These are phyloP conservation scores for Mobula birostris DNA, from an alignment of 2,113 vertebrate species.

Conservation along the genomic window DNA sequence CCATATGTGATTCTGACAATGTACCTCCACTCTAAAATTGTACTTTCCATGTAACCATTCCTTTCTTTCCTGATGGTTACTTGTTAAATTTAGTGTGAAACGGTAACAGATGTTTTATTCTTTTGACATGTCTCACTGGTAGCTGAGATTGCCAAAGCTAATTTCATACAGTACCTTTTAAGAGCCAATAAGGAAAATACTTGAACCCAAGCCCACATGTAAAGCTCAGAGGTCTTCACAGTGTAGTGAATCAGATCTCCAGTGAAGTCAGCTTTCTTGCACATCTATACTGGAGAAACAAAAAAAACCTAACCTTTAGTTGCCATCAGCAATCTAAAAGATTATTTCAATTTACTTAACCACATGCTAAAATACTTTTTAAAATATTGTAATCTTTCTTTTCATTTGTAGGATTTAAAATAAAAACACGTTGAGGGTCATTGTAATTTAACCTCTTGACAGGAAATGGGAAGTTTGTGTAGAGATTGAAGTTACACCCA, in stretches of 20 bases:
- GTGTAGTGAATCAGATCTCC: neutral
- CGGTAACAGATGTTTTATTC: conserved; percentile 9
- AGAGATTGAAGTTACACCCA: neutral
- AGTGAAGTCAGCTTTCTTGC: neutral
- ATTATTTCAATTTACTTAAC: neutral
- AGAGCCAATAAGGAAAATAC: conserved; percentile 3
- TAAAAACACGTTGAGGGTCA: neutral
- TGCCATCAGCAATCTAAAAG: neutral
- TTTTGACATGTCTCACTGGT: neutral
- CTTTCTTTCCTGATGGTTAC: neutral
- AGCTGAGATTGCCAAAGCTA: conserved; percentile 1
- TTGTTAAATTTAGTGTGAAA: conserved; percentile 25
- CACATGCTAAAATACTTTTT: neutral
- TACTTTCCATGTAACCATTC: neutral
- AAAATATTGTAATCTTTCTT: neutral
- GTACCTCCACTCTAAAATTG: neutral
- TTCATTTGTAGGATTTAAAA: neutral
- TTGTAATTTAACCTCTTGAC: neutral
- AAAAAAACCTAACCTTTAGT: neutral
- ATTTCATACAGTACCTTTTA: neutral
- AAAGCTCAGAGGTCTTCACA: neutral
- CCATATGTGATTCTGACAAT: neutral
- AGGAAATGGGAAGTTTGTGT: neutral
- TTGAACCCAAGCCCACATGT: neutral
- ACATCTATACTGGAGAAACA: neutral